phyloP scores from a whole-genome alignment of 2,888 invertebrate species.

The Eupeodes latifasciatus region DNA sequence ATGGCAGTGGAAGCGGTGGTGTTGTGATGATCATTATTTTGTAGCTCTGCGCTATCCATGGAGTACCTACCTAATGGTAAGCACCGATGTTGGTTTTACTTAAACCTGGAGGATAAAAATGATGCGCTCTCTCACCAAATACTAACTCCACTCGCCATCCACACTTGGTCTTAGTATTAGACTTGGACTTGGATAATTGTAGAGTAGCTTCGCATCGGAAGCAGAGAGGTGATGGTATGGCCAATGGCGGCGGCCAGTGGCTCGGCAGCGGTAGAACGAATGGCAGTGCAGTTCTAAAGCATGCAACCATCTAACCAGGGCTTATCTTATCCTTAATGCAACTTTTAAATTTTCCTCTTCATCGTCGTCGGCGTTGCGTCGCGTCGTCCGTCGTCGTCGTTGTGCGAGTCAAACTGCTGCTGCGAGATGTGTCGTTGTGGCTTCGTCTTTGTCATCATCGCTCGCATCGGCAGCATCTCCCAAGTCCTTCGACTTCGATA shows the following conservation, averaged over 20 bases:
- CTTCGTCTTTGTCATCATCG: slow-evolving; percentile 14
- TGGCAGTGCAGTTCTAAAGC: slow-evolving; percentile 61
- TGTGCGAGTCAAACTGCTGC: background rate
- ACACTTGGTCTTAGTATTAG: background rate
- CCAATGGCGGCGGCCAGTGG: slow-evolving; percentile 50
- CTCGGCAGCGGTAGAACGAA: slow-evolving; percentile 44
- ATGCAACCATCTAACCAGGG: slow-evolving; percentile 43
- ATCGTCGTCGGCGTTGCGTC: slow-evolving; percentile 4
- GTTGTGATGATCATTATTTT: slow-evolving; percentile 59
- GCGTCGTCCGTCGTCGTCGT: slow-evolving; percentile 6
- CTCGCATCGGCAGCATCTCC: slow-evolving; percentile 5
- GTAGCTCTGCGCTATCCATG: slow-evolving; percentile 37
- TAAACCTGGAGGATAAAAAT: slow-evolving; percentile 53
- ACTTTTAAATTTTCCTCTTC: slow-evolving; percentile 62
- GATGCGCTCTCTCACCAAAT: slow-evolving; percentile 39
- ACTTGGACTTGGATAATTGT: background rate
- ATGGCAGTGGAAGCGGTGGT: background rate
- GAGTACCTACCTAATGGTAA: slow-evolving; percentile 37
- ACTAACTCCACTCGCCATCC: slow-evolving; percentile 6
- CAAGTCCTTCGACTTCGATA: background rate
- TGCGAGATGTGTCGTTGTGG: slow-evolving; percentile 26
- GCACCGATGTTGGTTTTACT: slow-evolving; percentile 54
- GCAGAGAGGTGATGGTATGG: slow-evolving; percentile 50
- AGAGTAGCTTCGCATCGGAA: slow-evolving; percentile 29
- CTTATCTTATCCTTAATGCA: slow-evolving; percentile 76